phyloP scores from a whole-genome alignment of 2,888 invertebrate species.

The Drosophila picticornis region DNA sequence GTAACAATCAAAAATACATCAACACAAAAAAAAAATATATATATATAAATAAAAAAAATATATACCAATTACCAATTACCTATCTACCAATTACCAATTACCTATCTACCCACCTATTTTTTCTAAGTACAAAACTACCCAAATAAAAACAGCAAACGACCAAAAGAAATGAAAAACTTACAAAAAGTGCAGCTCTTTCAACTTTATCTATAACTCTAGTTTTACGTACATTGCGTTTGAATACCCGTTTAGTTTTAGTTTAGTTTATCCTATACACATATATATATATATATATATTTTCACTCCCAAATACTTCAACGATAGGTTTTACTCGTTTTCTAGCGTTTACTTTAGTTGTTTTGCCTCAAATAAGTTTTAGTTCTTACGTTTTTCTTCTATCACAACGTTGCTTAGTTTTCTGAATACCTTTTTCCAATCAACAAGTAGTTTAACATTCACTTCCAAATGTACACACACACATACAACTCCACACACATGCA shows the following conservation, averaged over 20 bases:
- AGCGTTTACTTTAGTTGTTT: conserved; percentile 18
- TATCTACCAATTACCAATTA: conserved; percentile 14
- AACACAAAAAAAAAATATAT: conserved; percentile 16
- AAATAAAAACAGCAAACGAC: conserved; percentile 34
- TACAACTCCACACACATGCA: conserved; percentile 1
- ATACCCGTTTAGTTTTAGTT: conserved; percentile 53
- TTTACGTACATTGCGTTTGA: conserved; percentile 31
- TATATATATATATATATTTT: conserved; percentile 18
- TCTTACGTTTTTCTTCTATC: conserved; percentile 16
- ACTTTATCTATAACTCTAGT: conserved; percentile 40
- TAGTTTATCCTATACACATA: conserved; percentile 31
- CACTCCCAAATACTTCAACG: conserved; percentile 9
- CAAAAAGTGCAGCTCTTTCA: conserved; percentile 42
- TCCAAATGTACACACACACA: conserved; percentile 5
- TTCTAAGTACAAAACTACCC: conserved; percentile 17
- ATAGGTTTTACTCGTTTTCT: conserved; percentile 17
- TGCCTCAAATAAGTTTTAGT: conserved; percentile 11
- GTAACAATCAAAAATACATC: conserved; percentile 44
- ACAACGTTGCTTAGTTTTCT: conserved; percentile 17
- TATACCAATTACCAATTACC: conserved; percentile 16
- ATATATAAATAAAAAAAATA: conserved; percentile 10
- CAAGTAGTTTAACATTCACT: conserved; percentile 35
- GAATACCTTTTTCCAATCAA: conserved; percentile 27
- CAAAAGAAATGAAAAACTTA: conserved; percentile 11
- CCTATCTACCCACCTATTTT: conserved; percentile 13